Conservation (phyloP, 2,113 vertebrate genomes). For the Silurus meridionalis region DNA sequence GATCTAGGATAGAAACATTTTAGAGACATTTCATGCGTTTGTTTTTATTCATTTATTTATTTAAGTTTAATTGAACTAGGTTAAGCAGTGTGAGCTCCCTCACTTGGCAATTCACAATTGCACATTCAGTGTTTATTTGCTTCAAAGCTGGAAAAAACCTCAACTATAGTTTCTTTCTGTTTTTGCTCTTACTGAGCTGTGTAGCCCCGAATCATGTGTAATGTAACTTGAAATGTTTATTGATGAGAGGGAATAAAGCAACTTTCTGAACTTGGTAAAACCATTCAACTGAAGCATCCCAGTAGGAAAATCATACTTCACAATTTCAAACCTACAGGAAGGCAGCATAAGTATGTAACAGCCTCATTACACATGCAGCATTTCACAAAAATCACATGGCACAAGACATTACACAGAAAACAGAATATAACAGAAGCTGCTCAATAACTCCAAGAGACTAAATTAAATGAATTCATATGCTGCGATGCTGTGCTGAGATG, state of each 20-base stretch:
- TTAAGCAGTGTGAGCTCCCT: conserved; percentile 1
- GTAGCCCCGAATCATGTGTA: background rate
- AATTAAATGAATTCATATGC: background rate
- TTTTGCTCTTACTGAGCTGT: conserved; percentile 8
- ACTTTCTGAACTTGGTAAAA: conserved; percentile 17
- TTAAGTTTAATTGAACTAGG: conserved; percentile 25
- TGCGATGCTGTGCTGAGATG: background rate
- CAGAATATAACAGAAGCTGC: background rate
- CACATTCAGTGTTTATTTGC: conserved; percentile 21
- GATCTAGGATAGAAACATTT: conserved; percentile 23
- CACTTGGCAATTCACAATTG: background rate
- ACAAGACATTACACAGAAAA: background rate
- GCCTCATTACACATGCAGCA: background rate
- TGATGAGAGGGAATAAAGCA: background rate
- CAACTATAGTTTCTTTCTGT: conserved; percentile 10
- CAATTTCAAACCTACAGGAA: background rate
- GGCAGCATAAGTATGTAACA: background rate
- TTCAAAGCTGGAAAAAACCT: background rate
- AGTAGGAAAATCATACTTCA: conserved; percentile 1
- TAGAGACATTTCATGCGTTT: conserved; percentile 8
- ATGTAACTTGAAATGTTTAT: conserved; percentile 32
- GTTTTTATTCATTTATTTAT: conserved; percentile 39
- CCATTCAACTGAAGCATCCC: background rate
- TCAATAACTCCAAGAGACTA: too few relatives aligned
- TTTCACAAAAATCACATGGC: background rate